Conservation (phyloP, 1,140 invertebrate genomes). For the Drosophila nasuta region DNA sequence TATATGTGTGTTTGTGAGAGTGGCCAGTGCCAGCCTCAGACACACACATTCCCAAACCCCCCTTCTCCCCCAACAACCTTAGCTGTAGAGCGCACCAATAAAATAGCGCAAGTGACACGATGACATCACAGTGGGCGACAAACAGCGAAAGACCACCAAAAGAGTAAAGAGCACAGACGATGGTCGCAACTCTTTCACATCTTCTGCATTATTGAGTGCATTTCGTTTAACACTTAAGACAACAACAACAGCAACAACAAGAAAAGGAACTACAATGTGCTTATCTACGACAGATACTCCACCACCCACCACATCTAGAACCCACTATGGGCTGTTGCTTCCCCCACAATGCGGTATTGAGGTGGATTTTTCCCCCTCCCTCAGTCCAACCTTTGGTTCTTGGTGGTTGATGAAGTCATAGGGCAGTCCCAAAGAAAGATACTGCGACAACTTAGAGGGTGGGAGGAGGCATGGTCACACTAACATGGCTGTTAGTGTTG, state of each 20-base stretch:
- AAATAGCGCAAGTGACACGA: constrained; percentile 48
- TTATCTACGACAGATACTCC: constrained; percentile 18
- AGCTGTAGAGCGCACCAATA: neutral
- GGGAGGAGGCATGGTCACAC: constrained; percentile 7
- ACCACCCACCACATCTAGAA: neutral
- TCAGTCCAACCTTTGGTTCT: neutral
- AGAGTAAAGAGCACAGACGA: constrained; percentile 7
- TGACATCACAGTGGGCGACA: constrained; percentile 48
- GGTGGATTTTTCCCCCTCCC: neutral
- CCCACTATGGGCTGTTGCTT: neutral
- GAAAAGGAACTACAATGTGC: constrained; percentile 10
- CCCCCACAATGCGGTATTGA: neutral
- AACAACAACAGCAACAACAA: constrained; percentile 4
- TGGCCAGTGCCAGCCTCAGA: constrained; percentile 16
- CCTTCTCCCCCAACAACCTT: neutral
- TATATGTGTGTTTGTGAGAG: constrained; percentile 3
- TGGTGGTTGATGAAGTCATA: constrained; percentile 55
- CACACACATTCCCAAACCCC: neutral
- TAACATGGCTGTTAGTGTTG: constrained; percentile 32
- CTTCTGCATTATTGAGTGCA: constrained; percentile 25
- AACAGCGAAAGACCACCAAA: neutral
- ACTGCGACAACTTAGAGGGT: neutral
- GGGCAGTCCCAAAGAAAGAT: constrained; percentile 28
- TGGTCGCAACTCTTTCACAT: constrained; percentile 4
- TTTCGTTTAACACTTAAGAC: constrained; percentile 16